phyloP scores from a whole-genome alignment of 2,797 vertebrate species.

The Hemibagrus guttatus region DNA sequence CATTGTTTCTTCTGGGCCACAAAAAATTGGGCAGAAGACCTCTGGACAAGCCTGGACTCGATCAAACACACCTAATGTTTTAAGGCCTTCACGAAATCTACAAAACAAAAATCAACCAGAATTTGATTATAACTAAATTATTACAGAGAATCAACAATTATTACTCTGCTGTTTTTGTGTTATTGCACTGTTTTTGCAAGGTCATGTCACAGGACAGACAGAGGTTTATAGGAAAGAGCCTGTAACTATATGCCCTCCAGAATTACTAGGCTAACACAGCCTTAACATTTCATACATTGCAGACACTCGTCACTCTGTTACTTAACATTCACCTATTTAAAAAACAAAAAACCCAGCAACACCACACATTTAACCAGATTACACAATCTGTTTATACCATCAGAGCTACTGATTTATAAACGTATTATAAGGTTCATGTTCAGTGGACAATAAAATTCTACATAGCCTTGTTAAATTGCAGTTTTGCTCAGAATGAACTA shows the following conservation, averaged over 20 bases:
- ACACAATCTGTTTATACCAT: no score
- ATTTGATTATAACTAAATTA: not conserved
- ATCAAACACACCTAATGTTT: slow-evolving; percentile 86
- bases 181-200: not conserved
- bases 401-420: no score
- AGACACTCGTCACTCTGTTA: no score
- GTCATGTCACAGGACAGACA: not conserved
- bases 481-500: no score
- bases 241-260: not conserved
- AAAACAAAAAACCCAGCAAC: no score
- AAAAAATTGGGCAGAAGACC: slow-evolving; percentile 79
- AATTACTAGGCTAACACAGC: not conserved
- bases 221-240: not conserved
- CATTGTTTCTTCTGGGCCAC: slow-evolving; percentile 71
- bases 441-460: no score
- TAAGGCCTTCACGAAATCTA: slow-evolving; percentile 88
- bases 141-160: not conserved
- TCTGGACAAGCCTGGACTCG: slow-evolving; percentile 84
- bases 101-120: slow-evolving; percentile 8
- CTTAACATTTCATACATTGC: no score
- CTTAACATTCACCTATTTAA: no score
- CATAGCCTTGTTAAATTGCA: no score
- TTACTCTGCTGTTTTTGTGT: not conserved
- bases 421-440: no score
- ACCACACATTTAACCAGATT: no score